Evolutionary conservation across 2,113 vertebrate genomes (phyloP).

Genomic region (Hippocampus mohnikei): DNA sequence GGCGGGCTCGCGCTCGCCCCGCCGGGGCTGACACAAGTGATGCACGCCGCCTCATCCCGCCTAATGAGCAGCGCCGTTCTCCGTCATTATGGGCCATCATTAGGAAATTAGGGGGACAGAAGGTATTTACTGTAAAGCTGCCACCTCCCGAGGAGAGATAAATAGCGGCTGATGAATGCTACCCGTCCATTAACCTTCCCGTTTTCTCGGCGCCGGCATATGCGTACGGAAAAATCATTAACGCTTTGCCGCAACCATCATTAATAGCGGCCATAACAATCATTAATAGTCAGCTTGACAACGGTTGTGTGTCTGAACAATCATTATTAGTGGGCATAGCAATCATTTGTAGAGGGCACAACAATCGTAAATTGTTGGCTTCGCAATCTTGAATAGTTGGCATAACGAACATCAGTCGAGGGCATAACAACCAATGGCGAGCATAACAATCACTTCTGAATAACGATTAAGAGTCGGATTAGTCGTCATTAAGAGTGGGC

Average conservation of each 20-base stretch:
- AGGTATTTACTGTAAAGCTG: constrained; percentile 99
- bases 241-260: constrained; percentile 72
- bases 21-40: constrained; percentile 92
- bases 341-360: background rate
- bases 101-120: constrained; percentile 99
- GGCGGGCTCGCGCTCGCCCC: constrained; percentile 75
- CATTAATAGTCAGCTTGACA: background rate
- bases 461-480: too few relatives aligned
- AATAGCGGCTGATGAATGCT: constrained; percentile 99
- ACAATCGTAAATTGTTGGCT: background rate
- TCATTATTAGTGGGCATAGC: background rate
- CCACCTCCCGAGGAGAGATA: constrained; percentile 99
- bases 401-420: background rate
- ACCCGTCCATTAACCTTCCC: constrained; percentile 98
- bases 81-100: constrained; percentile 99
- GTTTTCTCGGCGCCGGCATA: constrained; percentile 87
- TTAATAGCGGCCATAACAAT: background rate
- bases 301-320: background rate
- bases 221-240: constrained; percentile 90
- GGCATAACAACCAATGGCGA: background rate
- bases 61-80: constrained; percentile 98
- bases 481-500: too few relatives aligned
- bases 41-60: constrained; percentile 92
- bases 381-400: background rate
- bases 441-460: background rate